Base-by-base conservation (phyloP, 2,888 invertebrate species). In the Pheosia gnoma region DNA sequence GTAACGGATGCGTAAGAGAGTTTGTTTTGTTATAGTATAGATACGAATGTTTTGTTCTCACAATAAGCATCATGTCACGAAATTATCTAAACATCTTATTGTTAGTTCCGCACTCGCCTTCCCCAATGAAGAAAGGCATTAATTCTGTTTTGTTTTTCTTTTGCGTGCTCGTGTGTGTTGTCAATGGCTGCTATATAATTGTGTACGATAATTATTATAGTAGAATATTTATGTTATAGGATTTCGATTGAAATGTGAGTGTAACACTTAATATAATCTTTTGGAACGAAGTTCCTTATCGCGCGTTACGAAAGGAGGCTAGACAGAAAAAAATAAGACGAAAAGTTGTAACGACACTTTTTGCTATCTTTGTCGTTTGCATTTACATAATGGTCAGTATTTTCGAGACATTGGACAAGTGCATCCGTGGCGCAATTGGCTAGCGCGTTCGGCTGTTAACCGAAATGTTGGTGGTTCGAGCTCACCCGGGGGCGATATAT, bases 231-330 rank as follows among this genome's bases (percentile, higher is more conserved):
- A 61, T 74, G 66, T 76, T 72, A 66, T 74, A 74, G 71, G 68
- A 38, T 67, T 55, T 75, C 69, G 67, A 38, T 66, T 55, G 73
- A 71, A 68, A 76, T 71, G 76, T 75, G 68, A 71, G 71, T 71
- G 66, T 49, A 68, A 60, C 57, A 60, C 62, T 61, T 62, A n/a
- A 65, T 51, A 58, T 66, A 62, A 64, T 63, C 39, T 66, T 66
- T n/a, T n/a, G n/a, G n/a, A n/a, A n/a, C n/a, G n/a, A n/a, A n/a
- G n/a, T n/a, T n/a, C n/a, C n/a, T n/a, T n/a, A n/a, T n/a, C n/a
- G n/a, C n/a, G n/a, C n/a, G n/a, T n/a, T n/a, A n/a, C n/a, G n/a
- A n/a, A n/a, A n/a, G n/a, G n/a, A n/a, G n/a, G n/a, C n/a, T n/a
- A n/a, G n/a, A n/a, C n/a, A n/a, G n/a, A n/a, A n/a, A n/a, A n/a